These are phyloP conservation scores for Cecropterus lyciades DNA, from an alignment of 1,140 invertebrate species.

Conservation along the genomic window DNA sequence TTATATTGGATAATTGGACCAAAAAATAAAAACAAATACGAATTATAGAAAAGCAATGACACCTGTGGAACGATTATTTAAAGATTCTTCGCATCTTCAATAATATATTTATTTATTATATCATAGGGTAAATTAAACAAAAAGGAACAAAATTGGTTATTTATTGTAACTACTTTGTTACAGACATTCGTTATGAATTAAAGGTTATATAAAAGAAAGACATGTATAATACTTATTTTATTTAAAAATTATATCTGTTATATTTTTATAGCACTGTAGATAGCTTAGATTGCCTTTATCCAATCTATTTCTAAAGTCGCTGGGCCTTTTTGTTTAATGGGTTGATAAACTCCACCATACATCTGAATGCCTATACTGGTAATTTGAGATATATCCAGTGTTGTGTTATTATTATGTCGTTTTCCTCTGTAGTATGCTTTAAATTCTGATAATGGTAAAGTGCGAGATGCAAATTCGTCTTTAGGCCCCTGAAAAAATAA, in stretches of 20 bases:
- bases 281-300: constrained; percentile 79
- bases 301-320: constrained; percentile 88
- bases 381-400: constrained; percentile 85
- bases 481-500: constrained; percentile 80
- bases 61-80: too few relatives aligned
- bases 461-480: constrained; percentile 82
- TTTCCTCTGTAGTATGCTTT: constrained; percentile 87
- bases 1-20: too few relatives aligned
- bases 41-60: too few relatives aligned
- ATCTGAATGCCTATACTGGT: constrained; percentile 88
- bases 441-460: constrained; percentile 85
- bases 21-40: too few relatives aligned
- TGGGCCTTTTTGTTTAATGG: constrained; percentile 87
- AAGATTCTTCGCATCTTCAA: too few relatives aligned
- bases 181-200: too few relatives aligned
- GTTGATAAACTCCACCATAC: constrained; percentile 88
- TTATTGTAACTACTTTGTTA: too few relatives aligned
- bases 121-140: constrained; percentile 9
- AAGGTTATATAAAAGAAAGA: too few relatives aligned
- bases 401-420: constrained; percentile 83
- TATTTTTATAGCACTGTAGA: constrained; percentile 4
- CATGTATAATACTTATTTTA: too few relatives aligned
- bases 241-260: too few relatives aligned
- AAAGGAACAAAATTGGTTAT: too few relatives aligned
- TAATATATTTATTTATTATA: too few relatives aligned